phyloP scores from a whole-genome alignment of 2,797 vertebrate species.

The Florisuga fusca region DNA sequence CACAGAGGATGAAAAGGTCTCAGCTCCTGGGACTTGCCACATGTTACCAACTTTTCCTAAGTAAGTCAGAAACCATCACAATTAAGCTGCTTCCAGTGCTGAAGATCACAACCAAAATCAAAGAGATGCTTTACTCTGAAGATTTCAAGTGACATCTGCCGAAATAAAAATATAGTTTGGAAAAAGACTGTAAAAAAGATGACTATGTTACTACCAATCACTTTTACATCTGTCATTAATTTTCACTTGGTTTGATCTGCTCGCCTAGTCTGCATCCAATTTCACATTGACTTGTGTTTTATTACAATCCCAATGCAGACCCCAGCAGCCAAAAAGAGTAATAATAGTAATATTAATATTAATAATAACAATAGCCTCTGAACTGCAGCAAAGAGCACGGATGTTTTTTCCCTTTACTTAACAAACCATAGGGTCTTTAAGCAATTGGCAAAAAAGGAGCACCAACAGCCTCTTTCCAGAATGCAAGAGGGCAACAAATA shows the following conservation, averaged over 20 bases:
- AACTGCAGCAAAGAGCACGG: constrained; percentile 47
- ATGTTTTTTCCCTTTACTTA: constrained; percentile 38
- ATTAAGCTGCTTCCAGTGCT: constrained; percentile 27
- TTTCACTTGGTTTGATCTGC: constrained; percentile 72
- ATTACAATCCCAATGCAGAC: constrained; percentile 61
- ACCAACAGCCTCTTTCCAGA: background rate
- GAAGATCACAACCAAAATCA: constrained; percentile 37
- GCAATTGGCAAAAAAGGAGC: background rate
- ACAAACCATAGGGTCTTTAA: constrained; percentile 9
- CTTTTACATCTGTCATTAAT: constrained; percentile 74
- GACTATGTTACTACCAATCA: constrained; percentile 47
- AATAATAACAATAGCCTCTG: constrained; percentile 55
- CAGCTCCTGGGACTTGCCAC: background rate
- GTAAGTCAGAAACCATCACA: constrained; percentile 10
- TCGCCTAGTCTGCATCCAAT: constrained; percentile 57
- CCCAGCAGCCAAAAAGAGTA: constrained; percentile 57
- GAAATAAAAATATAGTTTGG: constrained; percentile 69
- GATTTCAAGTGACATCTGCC: constrained; percentile 59
- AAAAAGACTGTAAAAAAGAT: constrained; percentile 50
- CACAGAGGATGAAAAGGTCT: fast-evolving
- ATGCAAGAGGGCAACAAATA: background rate
- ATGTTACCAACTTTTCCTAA: background rate
- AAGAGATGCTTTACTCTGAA: constrained; percentile 43
- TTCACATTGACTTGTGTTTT: constrained; percentile 73
- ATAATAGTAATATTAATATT: constrained; percentile 67